Evolutionary conservation across 1,140 invertebrate species (phyloP).

Genomic region (Drosophila sp.): DNA sequence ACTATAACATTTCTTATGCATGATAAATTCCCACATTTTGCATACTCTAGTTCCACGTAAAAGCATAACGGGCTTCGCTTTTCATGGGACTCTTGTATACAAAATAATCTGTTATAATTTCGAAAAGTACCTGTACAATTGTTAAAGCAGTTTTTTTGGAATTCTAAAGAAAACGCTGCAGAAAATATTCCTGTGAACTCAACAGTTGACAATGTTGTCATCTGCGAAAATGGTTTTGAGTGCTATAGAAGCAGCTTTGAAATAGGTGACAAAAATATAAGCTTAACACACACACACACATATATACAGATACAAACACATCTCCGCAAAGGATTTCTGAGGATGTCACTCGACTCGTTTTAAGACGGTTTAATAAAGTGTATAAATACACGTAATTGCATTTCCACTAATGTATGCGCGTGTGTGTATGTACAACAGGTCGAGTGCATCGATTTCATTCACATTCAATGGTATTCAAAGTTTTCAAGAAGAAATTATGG

Average conservation of each 20-base stretch:
- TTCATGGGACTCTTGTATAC: not conserved
- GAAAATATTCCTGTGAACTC: not conserved
- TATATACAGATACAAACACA: not conserved
- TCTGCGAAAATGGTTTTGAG: not conserved
- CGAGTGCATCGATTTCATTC: too few relatives aligned
- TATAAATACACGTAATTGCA: too few relatives aligned
- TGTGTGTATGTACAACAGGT: too few relatives aligned
- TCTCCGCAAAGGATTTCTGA: not conserved
- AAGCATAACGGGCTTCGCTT: not conserved
- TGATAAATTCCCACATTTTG: not conserved
- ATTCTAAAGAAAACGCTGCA: not conserved
- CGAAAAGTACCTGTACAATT: not conserved
- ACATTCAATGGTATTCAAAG: too few relatives aligned
- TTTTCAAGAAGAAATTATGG: too few relatives aligned
- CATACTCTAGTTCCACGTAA: not conserved
- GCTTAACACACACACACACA: not conserved
- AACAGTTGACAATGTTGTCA: conserved; percentile 11
- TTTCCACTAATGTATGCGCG: too few relatives aligned
- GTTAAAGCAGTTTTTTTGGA: not conserved
- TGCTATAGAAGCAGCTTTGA: not conserved
- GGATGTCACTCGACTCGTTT: not conserved
- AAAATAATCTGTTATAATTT: conserved; percentile 1
- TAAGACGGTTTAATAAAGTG: not conserved
- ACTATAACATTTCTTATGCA: not conserved
- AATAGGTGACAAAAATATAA: not conserved